Evolutionary conservation across 2,888 invertebrate genomes (phyloP).

Genomic region (Copidosoma aretas): DNA sequence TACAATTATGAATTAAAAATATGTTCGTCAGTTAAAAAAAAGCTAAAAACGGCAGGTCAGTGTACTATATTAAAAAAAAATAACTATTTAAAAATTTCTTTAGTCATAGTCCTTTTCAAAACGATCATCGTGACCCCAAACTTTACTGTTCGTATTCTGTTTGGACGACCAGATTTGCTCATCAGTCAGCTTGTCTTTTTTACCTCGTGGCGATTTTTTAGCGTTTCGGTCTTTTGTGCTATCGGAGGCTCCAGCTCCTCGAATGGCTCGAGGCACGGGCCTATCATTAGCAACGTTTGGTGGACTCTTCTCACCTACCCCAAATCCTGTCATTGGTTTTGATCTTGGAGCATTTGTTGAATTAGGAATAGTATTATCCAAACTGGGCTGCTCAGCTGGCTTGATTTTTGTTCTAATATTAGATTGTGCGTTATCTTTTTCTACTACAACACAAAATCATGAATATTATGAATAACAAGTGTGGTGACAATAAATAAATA

Average conservation of each 20-base stretch:
- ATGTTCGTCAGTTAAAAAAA: no score
- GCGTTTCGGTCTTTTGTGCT: slow-evolving; percentile 41
- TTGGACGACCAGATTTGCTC: slow-evolving; percentile 46
- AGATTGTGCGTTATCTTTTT: slow-evolving; percentile 7
- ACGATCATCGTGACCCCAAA: slow-evolving; percentile 51
- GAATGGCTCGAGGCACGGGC: slow-evolving; percentile 48
- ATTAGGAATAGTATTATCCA: slow-evolving; percentile 24
- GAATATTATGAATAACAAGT: not conserved
- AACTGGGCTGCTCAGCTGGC: not conserved
- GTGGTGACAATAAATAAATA: not conserved
- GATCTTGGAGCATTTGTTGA: slow-evolving; percentile 36
- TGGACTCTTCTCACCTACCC: slow-evolving; percentile 27
- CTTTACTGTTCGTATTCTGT: slow-evolving; percentile 46
- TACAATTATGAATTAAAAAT: no score
- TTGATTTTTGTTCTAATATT: slow-evolving; percentile 6
- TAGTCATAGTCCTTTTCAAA: slow-evolving; percentile 50
- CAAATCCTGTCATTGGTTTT: slow-evolving; percentile 24
- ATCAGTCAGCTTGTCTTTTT: slow-evolving; percentile 45
- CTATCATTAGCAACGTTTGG: slow-evolving; percentile 29
- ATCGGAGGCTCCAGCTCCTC: slow-evolving; percentile 51
- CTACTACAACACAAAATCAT: slow-evolving; percentile 21
- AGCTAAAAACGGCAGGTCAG: no score
- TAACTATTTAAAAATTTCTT: slow-evolving; percentile 7
- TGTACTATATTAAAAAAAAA: no score
- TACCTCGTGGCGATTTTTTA: slow-evolving; percentile 41